Base-by-base conservation (phyloP, 2,888 invertebrate species). In the Drosophila yooni region DNA sequence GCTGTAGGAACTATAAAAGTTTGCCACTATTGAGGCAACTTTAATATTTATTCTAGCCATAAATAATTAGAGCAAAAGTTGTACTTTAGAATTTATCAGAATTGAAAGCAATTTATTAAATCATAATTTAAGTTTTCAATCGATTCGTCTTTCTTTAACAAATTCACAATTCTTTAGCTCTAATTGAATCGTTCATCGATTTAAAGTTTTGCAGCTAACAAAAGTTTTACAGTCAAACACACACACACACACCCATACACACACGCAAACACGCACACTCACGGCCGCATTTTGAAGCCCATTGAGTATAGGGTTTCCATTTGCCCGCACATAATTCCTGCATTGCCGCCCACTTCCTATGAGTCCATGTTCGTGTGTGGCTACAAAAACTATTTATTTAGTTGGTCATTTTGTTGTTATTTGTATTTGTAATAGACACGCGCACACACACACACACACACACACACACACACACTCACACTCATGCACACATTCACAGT, bases 371-470 rank as follows among this genome's bases (percentile, higher is more conserved):
- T 10, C 40, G 25, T 48, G 60, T 85, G 83, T 78, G 86, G 86
- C 78, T 86, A 76, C 71, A 83, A 88, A 90, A 90, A 88, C 90
- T 90, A 88, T 88, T 88, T 88, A 88, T 88, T 86, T 86, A 88
- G 87, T 86, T 88, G 90, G 83, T 82, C 88, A 88, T 83, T 90
- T 87, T 88, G 83, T 76, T 88, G 80, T 83, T 82, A 83, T 83
- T 88, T 87, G 88, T 87, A 88, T 85, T 81, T 89, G 86, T 86
- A 88, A 88, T 90, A 86, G 86, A 90, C 83, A 79, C 83, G 61
- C 72, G 40, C 66, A 56, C 31, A 62, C 50, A 33, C 27, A 56
- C 59, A 63, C 27, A 62, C 48, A 27, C 29, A 89, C 83, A 79
- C 80, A 57, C 70, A 34, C 61, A 54, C 46, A 81, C 69, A 76